Evolutionary conservation across 2,113 vertebrate genomes (phyloP).

Genomic region (Seriola dumerili): DNA sequence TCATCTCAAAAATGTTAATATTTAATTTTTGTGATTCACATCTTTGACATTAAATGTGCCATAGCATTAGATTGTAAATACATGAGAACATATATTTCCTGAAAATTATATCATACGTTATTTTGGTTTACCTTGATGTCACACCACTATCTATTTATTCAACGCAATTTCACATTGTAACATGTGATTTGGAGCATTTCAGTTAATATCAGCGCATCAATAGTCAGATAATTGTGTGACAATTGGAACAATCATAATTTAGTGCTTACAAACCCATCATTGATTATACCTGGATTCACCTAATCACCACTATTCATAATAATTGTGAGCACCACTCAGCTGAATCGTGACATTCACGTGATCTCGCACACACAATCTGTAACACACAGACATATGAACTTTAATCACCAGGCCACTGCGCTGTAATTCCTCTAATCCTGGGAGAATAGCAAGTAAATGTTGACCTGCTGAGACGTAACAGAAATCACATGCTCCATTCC

Average conservation of each 20-base stretch:
- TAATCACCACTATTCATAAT: background rate
- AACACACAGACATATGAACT: slow-evolving; percentile 5
- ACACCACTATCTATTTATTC: background rate
- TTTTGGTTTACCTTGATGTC: background rate
- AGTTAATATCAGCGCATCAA: background rate
- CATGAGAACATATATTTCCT: background rate
- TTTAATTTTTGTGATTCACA: background rate
- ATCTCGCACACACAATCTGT: background rate
- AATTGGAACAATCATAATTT: background rate
- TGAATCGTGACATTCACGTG: slow-evolving; percentile 20
- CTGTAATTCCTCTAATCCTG: slow-evolving; percentile 38
- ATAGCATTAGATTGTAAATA: background rate
- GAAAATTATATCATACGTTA: background rate
- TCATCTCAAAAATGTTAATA: background rate
- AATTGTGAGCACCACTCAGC: background rate
- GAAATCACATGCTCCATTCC: slow-evolving; percentile 53
- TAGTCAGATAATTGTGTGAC: background rate
- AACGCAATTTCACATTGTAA: background rate
- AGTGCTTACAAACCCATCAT: background rate
- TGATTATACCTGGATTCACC: background rate
- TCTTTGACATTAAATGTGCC: background rate
- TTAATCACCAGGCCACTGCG: background rate
- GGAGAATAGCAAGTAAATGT: slow-evolving; percentile 15
- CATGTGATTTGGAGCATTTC: background rate
- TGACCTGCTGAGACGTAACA: slow-evolving; percentile 20